Percentiles rank a stretch among this genome's conserved stretches.
Conservation (phyloP, 2,797 vertebrate genomes). For the Jordanella pulchra region DNA sequence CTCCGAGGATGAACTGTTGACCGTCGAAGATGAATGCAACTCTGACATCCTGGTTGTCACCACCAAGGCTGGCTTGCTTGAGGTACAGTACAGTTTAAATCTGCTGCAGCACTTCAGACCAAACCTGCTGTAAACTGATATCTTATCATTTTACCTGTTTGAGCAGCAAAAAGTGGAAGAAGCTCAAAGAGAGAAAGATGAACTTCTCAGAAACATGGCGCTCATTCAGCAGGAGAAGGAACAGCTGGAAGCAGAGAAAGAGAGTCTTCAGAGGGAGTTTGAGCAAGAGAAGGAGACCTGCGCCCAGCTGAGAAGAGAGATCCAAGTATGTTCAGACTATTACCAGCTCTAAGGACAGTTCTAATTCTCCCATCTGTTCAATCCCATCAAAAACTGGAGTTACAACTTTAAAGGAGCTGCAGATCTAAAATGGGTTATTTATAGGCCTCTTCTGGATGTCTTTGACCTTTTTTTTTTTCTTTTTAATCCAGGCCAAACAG, state of each 20-base stretch:
- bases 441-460: conserved; percentile 2
- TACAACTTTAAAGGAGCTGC: background rate
- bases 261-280: conserved; percentile 83
- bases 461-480: conserved; percentile 17
- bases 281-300: conserved; percentile 83
- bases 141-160: conserved; percentile 29
- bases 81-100: conserved; percentile 75
- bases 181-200: conserved; percentile 92
- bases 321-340: conserved; percentile 83
- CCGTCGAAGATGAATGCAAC: conserved; percentile 96
- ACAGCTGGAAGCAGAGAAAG: conserved; percentile 86
- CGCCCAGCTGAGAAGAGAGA: conserved; percentile 84
- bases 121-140: background rate
- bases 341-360: background rate
- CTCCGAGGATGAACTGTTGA: conserved; percentile 91
- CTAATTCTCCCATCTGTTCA: background rate
- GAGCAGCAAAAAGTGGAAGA: conserved; percentile 94
- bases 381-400: conserved; percentile 5
- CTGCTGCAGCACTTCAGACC: background rate
- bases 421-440: conserved; percentile 13
- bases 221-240: conserved; percentile 88
- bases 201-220: conserved; percentile 84
- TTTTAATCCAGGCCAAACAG: conserved; percentile 38
- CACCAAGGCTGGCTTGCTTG: conserved; percentile 93
- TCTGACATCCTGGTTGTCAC: conserved; percentile 98